phyloP scores from a whole-genome alignment of 2,797 vertebrate species.

The Coranthus polyacanthus region DNA sequence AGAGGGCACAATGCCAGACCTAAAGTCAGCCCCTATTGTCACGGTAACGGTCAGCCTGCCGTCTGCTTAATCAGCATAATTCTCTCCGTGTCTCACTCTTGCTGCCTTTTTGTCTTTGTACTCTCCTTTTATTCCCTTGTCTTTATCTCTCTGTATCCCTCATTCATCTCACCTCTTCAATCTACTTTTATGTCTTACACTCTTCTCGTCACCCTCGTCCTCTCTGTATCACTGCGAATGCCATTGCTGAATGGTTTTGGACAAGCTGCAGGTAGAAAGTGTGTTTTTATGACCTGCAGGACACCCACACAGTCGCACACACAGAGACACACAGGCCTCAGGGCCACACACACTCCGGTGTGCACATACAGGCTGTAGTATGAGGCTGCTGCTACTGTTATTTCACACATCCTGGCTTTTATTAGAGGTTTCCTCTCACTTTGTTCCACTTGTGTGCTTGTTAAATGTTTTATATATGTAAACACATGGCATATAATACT shows the following conservation, averaged over 20 bases:
- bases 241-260: slow-evolving; percentile 34
- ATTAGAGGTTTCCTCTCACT: slow-evolving; percentile 69
- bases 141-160: slow-evolving; percentile 2
- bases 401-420: slow-evolving; percentile 75
- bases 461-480: slow-evolving; percentile 69
- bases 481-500: slow-evolving; percentile 67
- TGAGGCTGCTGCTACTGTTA: slow-evolving; percentile 61
- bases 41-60: slow-evolving; percentile 68
- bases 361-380: slow-evolving; percentile 5
- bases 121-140: slow-evolving; percentile 5
- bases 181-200: slow-evolving; percentile 7
- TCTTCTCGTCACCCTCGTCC: neutral
- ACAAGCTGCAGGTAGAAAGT: slow-evolving; percentile 16
- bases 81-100: slow-evolving; percentile 35
- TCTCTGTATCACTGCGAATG: slow-evolving; percentile 23
- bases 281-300: slow-evolving; percentile 3
- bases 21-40: slow-evolving; percentile 76
- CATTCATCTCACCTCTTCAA: neutral
- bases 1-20: slow-evolving; percentile 73
- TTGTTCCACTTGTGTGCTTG: slow-evolving; percentile 57
- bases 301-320: slow-evolving; percentile 1
- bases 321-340: slow-evolving; percentile 7
- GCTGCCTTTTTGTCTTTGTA: slow-evolving; percentile 36
- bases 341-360: slow-evolving; percentile 54
- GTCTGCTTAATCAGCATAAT: slow-evolving; percentile 77